phyloP scores from a whole-genome alignment of 2,888 invertebrate genomes.

The Acleris emargana region DNA sequence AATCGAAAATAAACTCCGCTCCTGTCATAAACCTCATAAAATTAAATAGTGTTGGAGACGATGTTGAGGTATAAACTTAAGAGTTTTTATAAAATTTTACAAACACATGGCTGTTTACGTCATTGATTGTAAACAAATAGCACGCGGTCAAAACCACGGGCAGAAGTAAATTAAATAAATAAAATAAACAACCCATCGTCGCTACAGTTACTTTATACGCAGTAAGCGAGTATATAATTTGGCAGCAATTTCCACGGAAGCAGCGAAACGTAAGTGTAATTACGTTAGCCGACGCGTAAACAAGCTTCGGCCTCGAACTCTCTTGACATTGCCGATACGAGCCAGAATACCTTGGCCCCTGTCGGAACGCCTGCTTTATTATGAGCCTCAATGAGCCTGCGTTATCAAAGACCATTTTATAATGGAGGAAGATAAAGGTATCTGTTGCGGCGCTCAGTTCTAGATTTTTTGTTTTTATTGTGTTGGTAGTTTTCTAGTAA shows the following conservation, averaged over 20 bases:
- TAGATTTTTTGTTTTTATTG: constrained; percentile 26
- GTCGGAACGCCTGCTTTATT: constrained; percentile 36
- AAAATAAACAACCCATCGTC: too few relatives aligned
- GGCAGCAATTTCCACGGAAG: constrained; percentile 60
- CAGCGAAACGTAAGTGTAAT: constrained; percentile 55
- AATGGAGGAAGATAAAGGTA: constrained; percentile 37
- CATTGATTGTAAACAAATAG: too few relatives aligned
- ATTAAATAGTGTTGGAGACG: too few relatives aligned
- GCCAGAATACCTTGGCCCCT: constrained; percentile 50
- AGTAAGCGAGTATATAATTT: constrained; percentile 53
- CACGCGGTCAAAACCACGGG: too few relatives aligned
- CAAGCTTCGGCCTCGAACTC: constrained; percentile 68
- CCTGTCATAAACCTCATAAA: too few relatives aligned
- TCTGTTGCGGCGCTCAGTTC: constrained; percentile 32
- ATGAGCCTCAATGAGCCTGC: constrained; percentile 8
- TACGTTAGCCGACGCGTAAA: constrained; percentile 55
- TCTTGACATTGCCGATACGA: constrained; percentile 55
- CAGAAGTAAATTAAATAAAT: too few relatives aligned
- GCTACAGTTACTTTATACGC: constrained; percentile 8
- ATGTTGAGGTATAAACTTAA: too few relatives aligned
- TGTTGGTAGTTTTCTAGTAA: constrained; percentile 14
- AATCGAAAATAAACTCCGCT: too few relatives aligned
- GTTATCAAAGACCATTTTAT: constrained; percentile 46
- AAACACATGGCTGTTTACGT: too few relatives aligned
- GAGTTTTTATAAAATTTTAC: too few relatives aligned